phyloP scores from a whole-genome alignment of 2,113 vertebrate species.

The Sylvilagus bachmani region DNA sequence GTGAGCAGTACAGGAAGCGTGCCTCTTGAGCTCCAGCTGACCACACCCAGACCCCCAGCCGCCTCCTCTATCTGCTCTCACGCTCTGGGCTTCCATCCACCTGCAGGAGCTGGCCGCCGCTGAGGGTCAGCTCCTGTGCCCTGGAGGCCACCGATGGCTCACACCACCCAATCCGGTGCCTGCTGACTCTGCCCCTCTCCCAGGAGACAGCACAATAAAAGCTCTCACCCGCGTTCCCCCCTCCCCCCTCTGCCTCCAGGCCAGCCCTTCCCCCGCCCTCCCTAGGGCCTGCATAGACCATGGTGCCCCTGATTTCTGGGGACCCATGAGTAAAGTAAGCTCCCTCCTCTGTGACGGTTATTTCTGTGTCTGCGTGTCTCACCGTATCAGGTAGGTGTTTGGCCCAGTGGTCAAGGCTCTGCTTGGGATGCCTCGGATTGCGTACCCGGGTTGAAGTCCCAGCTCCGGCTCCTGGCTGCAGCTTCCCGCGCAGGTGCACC shows the following conservation, averaged over 20 bases:
- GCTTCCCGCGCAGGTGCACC: too few relatives aligned
- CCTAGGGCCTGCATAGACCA: fast-evolving
- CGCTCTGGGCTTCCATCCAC: background rate
- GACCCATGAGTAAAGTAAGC: background rate
- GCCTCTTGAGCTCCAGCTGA: background rate
- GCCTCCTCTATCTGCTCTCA: background rate
- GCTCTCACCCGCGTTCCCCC: background rate
- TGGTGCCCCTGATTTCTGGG: background rate
- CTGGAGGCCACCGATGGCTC: background rate
- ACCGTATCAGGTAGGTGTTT: too few relatives aligned
- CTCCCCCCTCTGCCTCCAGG: background rate
- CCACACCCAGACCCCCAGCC: background rate
- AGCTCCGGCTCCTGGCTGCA: too few relatives aligned
- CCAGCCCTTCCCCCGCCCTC: fast-evolving
- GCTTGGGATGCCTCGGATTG: too few relatives aligned
- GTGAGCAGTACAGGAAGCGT: background rate
- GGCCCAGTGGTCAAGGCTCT: too few relatives aligned
- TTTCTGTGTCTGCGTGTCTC: background rate
- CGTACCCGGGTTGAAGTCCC: too few relatives aligned
- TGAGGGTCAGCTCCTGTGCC: background rate
- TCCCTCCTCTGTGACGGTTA: too few relatives aligned
- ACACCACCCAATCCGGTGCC: background rate
- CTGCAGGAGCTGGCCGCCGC: background rate
- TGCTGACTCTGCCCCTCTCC: background rate
- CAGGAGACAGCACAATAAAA: background rate